phyloP scores from a whole-genome alignment of 2,797 vertebrate species.

The Capromys pilorides region DNA sequence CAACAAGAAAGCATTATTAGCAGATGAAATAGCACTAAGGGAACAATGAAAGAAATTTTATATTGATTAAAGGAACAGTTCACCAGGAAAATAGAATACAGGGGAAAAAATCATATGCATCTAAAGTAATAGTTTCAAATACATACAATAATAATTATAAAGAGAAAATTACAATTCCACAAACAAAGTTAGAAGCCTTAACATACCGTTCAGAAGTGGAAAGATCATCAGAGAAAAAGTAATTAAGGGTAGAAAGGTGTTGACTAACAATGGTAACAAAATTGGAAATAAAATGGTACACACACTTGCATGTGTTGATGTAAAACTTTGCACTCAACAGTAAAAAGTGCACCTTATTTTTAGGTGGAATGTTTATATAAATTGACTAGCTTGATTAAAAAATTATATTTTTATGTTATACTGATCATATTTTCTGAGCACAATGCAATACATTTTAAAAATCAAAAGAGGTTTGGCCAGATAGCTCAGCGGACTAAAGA shows the following conservation, averaged over 20 bases:
- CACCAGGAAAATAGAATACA: constrained; percentile 10
- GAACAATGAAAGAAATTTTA: constrained; percentile 44
- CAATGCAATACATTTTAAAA: constrained; percentile 17
- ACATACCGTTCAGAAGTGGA: not conserved
- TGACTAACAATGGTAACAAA: constrained; percentile 3
- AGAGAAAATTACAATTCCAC: constrained; percentile 10
- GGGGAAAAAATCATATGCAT: constrained; percentile 1
- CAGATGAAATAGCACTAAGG: constrained; percentile 43
- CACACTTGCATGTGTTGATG: not conserved
- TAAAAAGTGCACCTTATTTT: constrained; percentile 38
- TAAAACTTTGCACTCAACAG: not conserved
- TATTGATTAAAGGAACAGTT: constrained; percentile 55
- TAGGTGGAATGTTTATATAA: constrained; percentile 3
- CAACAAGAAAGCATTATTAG: constrained; percentile 40
- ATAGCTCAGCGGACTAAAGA: too few species aligned
- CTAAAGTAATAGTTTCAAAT: constrained; percentile 49
- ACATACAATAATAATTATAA: constrained; percentile 52
- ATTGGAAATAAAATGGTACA: not conserved
- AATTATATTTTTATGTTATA: not conserved
- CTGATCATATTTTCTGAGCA: constrained; percentile 17
- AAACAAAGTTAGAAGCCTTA: constrained; percentile 17
- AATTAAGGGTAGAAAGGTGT: not conserved
- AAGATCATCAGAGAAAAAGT: constrained; percentile 32
- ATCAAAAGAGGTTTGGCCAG: not conserved
- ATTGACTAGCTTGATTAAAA: constrained; percentile 13